Evolutionary conservation across 2,888 invertebrate species (phyloP).

Genomic region (Drosophila subquinaria): DNA sequence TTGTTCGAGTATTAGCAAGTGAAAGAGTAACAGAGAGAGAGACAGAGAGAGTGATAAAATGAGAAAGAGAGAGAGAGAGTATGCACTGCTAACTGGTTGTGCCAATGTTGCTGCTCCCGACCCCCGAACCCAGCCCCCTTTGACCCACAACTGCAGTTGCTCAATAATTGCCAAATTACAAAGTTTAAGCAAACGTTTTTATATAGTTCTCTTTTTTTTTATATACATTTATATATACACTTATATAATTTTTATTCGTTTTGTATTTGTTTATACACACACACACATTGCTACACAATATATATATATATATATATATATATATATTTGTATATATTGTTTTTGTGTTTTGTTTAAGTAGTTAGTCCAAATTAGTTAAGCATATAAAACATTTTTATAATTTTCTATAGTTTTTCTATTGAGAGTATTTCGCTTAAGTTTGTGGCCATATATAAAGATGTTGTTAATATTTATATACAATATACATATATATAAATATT

Average conservation of each 20-base stretch:
- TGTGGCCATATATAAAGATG: constrained; percentile 59
- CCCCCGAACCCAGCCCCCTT: neutral
- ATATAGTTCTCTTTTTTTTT: constrained; percentile 33
- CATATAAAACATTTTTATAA: constrained; percentile 34
- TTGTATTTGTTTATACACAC: constrained; percentile 45
- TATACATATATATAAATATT: constrained; percentile 31
- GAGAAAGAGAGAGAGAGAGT: constrained; percentile 6
- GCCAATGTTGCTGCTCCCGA: constrained; percentile 38
- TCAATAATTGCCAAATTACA: constrained; percentile 76
- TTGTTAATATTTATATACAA: constrained; percentile 8
- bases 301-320: constrained; percentile 15
- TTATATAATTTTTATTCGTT: constrained; percentile 18
- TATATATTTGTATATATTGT: constrained; percentile 21
- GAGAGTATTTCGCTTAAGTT: constrained; percentile 33
- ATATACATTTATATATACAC: constrained; percentile 19
- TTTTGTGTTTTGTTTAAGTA: constrained; percentile 65
- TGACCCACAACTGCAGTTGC: constrained; percentile 61
- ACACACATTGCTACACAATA: constrained; percentile 1
- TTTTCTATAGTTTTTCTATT: constrained; percentile 33
- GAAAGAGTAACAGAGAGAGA: constrained; percentile 12
- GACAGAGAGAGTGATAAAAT: neutral
- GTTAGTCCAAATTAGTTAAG: constrained; percentile 78
- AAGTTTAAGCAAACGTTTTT: constrained; percentile 53
- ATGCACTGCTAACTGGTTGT: constrained; percentile 55
- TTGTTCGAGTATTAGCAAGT: neutral